These are phyloP conservation scores for Lethenteron reissneri DNA, from an alignment of 2,113 vertebrate species.

Conservation along the genomic window DNA sequence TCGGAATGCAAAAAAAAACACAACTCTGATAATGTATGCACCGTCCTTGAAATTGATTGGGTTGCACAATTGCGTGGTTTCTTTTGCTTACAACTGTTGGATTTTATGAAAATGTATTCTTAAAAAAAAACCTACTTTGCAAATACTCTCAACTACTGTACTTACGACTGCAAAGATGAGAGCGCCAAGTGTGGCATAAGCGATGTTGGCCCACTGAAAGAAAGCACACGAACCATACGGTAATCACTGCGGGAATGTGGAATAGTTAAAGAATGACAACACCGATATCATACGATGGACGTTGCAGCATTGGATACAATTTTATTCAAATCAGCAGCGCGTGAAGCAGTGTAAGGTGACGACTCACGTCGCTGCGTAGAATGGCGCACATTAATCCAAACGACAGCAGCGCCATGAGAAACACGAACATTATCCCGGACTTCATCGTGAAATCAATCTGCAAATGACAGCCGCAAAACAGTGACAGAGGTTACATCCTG, in stretches of 20 bases:
- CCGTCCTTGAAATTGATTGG: no score
- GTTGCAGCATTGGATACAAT: not conserved
- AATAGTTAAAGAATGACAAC: not conserved
- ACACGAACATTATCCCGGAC: constrained; percentile 22
- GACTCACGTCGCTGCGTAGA: constrained; percentile 17
- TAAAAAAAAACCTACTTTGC: no score
- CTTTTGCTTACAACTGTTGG: no score
- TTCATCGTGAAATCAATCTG: constrained; percentile 38
- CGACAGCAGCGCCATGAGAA: constrained; percentile 20
- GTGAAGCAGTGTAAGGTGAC: not conserved
- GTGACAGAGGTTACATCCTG: not conserved
- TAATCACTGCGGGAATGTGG: not conserved
- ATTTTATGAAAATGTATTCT: no score
- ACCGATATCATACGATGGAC: not conserved
- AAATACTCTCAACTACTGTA: constrained; percentile 10
- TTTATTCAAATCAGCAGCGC: constrained; percentile 23
- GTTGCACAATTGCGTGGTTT: no score
- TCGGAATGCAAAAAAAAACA: no score
- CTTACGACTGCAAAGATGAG: constrained; percentile 41
- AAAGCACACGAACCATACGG: no score
- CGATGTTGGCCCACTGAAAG: constrained; percentile 28
- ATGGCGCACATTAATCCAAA: constrained; percentile 31
- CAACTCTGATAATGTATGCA: no score
- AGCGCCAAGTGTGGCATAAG: constrained; percentile 32
- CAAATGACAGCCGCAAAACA: constrained; percentile 7